Base-by-base conservation (phyloP, 2,113 vertebrate genomes). In the Falco punctatus region DNA sequence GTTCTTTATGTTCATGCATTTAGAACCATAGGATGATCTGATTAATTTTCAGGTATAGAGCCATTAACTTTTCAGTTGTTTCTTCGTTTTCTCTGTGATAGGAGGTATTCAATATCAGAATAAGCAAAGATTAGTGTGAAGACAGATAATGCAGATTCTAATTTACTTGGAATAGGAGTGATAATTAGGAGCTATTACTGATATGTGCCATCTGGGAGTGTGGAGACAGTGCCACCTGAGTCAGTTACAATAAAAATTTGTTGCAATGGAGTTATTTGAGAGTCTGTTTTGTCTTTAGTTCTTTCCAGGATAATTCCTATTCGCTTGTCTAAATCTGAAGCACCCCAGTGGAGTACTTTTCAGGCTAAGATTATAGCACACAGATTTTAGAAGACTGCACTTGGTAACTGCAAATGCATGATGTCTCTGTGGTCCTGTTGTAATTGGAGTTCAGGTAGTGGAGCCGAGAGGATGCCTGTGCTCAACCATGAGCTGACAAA, bases 131-230 rank as follows among this genome's bases (percentile, higher is more conserved):
- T 95, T 94, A 94, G 57, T 69, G 48, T 57, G 70, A 79, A 74
- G 57, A 52, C 48, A 89, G 59, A 88, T 86, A 86, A 78, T 89
- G 38, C 67, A 92, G 91, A 70, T 88, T 94, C 70, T 52, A 85
- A 58, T 57, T 94, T 80, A 48, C 44, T 62, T 81, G 42, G 49
- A 94, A 92, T 71, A 62, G 21, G 61, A 94, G 40, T 58, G 65
- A 54, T 94, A 92, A 96, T 94, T 87, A 96, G 67, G 91, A 94
- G 58, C 54, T 90, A 46, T 77, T 96, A 92, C 72, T 95, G 89
- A 72, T 92, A 67, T 65, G 23, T 82, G 49, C 67, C 79, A 77
- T 65, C 57, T 85, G 81, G 52, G 48, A 72, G 28, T 62, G 57
- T 72, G 82, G 78, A 89, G 77, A 94, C 69, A 84, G 64, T 66